A percentile compares a stretch with the other conserved stretches of the same genome.
Evolutionary conservation across 2,888 invertebrate genomes (phyloP).

Genomic region (Aleiodes alternator): DNA sequence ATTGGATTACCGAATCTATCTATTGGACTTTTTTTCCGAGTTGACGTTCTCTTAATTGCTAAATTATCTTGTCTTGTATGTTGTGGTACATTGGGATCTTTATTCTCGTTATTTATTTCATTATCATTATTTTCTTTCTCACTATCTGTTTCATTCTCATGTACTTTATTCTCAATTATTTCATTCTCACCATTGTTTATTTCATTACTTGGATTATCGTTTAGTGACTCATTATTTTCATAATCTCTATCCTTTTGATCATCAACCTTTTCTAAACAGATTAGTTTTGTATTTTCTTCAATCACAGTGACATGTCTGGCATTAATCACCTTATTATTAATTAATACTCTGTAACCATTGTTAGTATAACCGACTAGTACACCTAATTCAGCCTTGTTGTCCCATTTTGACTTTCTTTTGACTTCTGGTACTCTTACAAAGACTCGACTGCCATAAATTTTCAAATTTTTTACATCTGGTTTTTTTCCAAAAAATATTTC

Average conservation of each 20-base stretch:
- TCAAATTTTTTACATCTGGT: conserved; percentile 51
- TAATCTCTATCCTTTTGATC: background rate
- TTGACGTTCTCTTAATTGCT: background rate
- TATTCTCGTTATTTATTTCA: background rate
- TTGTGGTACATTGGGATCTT: background rate
- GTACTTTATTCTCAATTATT: too few relatives aligned
- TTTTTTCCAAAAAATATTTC: conserved; percentile 52
- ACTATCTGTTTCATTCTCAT: background rate
- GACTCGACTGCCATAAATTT: conserved; percentile 54
- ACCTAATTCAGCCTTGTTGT: conserved; percentile 48
- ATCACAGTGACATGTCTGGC: conserved; percentile 53
- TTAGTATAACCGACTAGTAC: conserved; percentile 50
- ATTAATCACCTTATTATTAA: conserved; percentile 47
- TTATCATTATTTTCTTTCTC: background rate
- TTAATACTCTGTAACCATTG: conserved; percentile 46
- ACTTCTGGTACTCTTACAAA: conserved; percentile 55
- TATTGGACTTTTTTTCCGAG: conserved; percentile 27
- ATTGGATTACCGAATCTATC: background rate
- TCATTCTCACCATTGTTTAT: background rate
- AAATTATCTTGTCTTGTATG: background rate
- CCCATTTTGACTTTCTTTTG: conserved; percentile 46
- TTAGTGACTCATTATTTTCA: background rate
- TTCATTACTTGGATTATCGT: background rate
- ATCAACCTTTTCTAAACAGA: conserved; percentile 33
- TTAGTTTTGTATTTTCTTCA: conserved; percentile 35